phyloP scores from a whole-genome alignment of 2,797 vertebrate species.

The Danio jaintianensis region DNA sequence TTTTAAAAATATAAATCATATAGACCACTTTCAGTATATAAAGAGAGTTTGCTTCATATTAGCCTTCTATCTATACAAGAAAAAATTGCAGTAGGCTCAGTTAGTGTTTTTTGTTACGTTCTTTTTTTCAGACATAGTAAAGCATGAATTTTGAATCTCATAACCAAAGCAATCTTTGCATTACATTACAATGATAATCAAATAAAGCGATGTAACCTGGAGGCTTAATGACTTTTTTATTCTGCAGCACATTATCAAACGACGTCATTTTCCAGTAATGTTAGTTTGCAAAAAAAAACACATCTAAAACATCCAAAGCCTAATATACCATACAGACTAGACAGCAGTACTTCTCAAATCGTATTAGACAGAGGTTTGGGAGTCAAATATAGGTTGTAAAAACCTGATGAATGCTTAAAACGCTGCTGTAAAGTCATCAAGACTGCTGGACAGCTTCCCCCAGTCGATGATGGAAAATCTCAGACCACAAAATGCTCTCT shows the following conservation, averaged over 20 bases:
- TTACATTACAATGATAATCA: constrained; percentile 47
- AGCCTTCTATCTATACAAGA: neutral
- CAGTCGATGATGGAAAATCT: constrained; percentile 50
- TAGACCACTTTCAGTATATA: too few species aligned
- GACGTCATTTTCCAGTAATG: neutral
- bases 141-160: constrained; percentile 10
- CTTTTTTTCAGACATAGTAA: neutral
- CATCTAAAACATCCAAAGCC: constrained; percentile 1
- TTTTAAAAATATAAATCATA: too few species aligned
- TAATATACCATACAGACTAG: constrained; percentile 16
- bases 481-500: constrained; percentile 51
- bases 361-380: constrained; percentile 53
- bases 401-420: constrained; percentile 46
- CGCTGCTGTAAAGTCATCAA: constrained; percentile 41
- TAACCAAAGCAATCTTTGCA: constrained; percentile 51
- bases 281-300: constrained; percentile 16
- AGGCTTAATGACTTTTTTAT: constrained; percentile 1
- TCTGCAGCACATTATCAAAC: neutral
- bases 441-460: constrained; percentile 31
- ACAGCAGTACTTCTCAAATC: constrained; percentile 34
- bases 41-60: too few species aligned
- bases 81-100: neutral
- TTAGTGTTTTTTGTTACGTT: neutral
- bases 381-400: constrained; percentile 43
- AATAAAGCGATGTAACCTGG: constrained; percentile 45